Percentiles rank a stretch among this genome's conserved stretches.
Evolutionary conservation across 1,140 invertebrate species (phyloP).

Genomic region (Belonocnema kinseyi): DNA sequence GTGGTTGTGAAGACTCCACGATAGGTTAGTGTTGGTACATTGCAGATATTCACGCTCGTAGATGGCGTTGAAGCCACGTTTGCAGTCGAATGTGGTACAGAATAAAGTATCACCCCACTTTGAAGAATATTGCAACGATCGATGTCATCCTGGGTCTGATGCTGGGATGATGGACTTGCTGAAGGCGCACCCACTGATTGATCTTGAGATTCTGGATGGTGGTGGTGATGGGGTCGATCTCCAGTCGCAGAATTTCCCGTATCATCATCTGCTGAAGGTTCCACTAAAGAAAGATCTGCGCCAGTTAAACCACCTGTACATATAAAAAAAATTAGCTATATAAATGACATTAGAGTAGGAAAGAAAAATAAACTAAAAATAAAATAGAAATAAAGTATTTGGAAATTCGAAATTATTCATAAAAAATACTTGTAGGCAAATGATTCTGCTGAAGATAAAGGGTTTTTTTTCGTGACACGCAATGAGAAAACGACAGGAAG

Average conservation of each 20-base stretch:
- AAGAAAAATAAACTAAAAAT: too few relatives aligned
- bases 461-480: neutral
- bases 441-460: neutral
- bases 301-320: constrained; percentile 85
- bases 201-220: constrained; percentile 68
- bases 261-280: constrained; percentile 82
- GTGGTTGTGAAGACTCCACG: constrained; percentile 83
- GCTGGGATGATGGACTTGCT: constrained; percentile 70
- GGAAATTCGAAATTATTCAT: too few relatives aligned
- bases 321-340: constrained; percentile 21
- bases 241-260: constrained; percentile 78
- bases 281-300: constrained; percentile 84
- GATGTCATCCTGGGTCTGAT: constrained; percentile 65
- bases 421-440: too few relatives aligned
- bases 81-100: constrained; percentile 63
- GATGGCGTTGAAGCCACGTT: constrained; percentile 57
- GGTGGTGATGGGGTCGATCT: constrained; percentile 72
- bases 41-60: constrained; percentile 78
- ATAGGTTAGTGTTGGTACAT: constrained; percentile 76
- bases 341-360: neutral
- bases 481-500: constrained; percentile 58
- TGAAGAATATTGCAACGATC: constrained; percentile 70
- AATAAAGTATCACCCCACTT: constrained; percentile 71
- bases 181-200: constrained; percentile 75
- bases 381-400: too few relatives aligned